These are phyloP conservation scores for Chelonus insularis DNA, from an alignment of 1,140 invertebrate genomes.

Conservation along the genomic window DNA sequence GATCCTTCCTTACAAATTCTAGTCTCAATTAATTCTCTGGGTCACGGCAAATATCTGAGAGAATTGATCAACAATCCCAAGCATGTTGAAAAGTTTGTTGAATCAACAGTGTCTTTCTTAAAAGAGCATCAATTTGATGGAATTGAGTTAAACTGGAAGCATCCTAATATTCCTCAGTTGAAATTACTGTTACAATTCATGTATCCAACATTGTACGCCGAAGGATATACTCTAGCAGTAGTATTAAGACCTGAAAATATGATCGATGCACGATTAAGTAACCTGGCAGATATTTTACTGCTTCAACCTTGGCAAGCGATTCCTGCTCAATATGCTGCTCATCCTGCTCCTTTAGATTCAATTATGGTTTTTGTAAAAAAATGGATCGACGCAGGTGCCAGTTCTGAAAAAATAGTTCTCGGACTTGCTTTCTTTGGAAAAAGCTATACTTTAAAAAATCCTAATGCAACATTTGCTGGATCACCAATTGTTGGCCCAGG, in stretches of 20 bases:
- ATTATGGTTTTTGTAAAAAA: constrained; percentile 35
- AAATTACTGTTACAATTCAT: constrained; percentile 37
- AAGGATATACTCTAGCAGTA: constrained; percentile 40
- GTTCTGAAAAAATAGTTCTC: constrained; percentile 63
- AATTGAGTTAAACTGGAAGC: constrained; percentile 67
- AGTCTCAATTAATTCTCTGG: constrained; percentile 41
- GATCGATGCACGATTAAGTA: constrained; percentile 40
- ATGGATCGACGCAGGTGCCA: constrained; percentile 52
- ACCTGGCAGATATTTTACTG: constrained; percentile 44
- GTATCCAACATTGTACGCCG: constrained; percentile 27
- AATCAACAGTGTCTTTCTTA: constrained; percentile 62
- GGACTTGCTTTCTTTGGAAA: constrained; percentile 69
- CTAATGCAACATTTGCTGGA: constrained; percentile 51
- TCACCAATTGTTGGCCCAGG: constrained; percentile 56
- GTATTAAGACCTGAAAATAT: constrained; percentile 40
- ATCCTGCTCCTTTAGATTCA: constrained; percentile 43
- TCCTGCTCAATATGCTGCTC: constrained; percentile 37
- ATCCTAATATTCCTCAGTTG: constrained; percentile 31
- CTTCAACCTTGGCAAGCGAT: constrained; percentile 49
- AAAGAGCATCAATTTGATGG: constrained; percentile 66
- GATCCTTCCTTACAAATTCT: constrained; percentile 63
- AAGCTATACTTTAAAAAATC: constrained; percentile 60
- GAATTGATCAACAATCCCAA: constrained; percentile 41
- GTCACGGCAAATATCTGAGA: constrained; percentile 27
- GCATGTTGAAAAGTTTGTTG: constrained; percentile 58